These are phyloP conservation scores for Catostomus latipinnis DNA, from an alignment of 2,797 vertebrate species.

Conservation along the genomic window DNA sequence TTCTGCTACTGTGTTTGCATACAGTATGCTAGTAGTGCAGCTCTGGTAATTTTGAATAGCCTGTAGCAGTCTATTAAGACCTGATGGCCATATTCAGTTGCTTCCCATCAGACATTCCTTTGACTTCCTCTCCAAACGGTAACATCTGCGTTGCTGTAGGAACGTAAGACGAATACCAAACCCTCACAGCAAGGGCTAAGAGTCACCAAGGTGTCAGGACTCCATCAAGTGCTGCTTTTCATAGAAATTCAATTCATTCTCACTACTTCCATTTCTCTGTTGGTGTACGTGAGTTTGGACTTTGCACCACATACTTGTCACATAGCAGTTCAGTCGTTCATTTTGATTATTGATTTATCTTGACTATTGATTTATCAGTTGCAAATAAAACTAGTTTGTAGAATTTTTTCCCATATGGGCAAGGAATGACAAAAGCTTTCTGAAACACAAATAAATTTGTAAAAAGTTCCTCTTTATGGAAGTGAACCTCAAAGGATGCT, in stretches of 20 bases:
- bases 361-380: not conserved
- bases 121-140: conserved; percentile 60
- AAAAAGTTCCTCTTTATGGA: conserved; percentile 11
- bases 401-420: not conserved
- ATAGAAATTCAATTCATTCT: conserved; percentile 1
- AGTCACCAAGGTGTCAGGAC: conserved; percentile 45
- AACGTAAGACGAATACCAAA: conserved; percentile 48
- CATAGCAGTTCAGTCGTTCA: not conserved
- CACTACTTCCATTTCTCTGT: conserved; percentile 6
- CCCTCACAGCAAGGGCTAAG: conserved; percentile 28
- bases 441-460: not conserved
- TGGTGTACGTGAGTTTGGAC: not conserved
- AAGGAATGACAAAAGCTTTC: not conserved
- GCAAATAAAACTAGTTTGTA: not conserved
- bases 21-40: conserved; percentile 10
- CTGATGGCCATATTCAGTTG: conserved; percentile 50
- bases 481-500: not conserved
- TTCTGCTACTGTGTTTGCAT: conserved; percentile 8
- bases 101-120: conserved; percentile 62
- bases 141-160: conserved; percentile 58
- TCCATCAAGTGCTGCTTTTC: not conserved
- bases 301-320: not conserved
- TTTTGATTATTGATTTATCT: conserved; percentile 1
- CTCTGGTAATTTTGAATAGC: conserved; percentile 22
- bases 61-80: conserved; percentile 47